These are phyloP conservation scores for Calypte anna DNA, from an alignment of 2,113 vertebrate genomes.

Conservation along the genomic window DNA sequence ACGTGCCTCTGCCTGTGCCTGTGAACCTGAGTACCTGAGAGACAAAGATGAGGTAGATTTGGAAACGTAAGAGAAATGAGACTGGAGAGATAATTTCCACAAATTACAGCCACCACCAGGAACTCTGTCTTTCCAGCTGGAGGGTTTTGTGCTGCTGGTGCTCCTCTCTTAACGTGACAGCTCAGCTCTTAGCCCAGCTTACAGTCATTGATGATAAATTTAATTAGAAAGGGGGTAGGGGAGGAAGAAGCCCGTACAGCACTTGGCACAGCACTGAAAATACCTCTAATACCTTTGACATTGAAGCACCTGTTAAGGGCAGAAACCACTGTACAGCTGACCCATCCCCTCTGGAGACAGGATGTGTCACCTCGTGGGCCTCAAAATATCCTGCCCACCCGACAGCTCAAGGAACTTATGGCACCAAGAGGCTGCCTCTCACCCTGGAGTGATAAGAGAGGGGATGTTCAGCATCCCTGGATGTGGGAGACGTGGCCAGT, in stretches of 20 bases:
- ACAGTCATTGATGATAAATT: slow-evolving; percentile 20
- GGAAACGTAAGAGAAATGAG: slow-evolving; percentile 33
- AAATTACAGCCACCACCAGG: slow-evolving; percentile 12
- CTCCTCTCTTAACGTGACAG: slow-evolving; percentile 18
- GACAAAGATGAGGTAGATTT: not conserved
- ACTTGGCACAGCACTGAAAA: slow-evolving; percentile 21
- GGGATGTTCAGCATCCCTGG: not conserved
- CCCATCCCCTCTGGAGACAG: not conserved
- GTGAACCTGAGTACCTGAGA: slow-evolving; percentile 7
- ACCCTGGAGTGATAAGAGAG: not conserved
- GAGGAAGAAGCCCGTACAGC: not conserved
- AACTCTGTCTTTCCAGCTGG: slow-evolving; percentile 47
- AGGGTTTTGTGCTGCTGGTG: slow-evolving; percentile 2
- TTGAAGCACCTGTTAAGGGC: slow-evolving; percentile 53
- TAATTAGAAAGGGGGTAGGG: slow-evolving; percentile 34
- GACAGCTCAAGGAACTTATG: too few species aligned
- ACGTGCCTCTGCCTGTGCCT: not conserved
- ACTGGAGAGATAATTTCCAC: slow-evolving; percentile 25
- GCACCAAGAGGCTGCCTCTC: not conserved
- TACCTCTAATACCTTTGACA: slow-evolving; percentile 56
- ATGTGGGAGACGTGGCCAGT: not conserved
- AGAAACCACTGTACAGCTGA: not conserved
- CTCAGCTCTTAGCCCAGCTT: slow-evolving; percentile 6
- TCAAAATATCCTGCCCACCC: not conserved
- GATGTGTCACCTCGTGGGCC: not conserved